Base-by-base conservation (phyloP, 1,140 invertebrate genomes). In the Atta texana region DNA sequence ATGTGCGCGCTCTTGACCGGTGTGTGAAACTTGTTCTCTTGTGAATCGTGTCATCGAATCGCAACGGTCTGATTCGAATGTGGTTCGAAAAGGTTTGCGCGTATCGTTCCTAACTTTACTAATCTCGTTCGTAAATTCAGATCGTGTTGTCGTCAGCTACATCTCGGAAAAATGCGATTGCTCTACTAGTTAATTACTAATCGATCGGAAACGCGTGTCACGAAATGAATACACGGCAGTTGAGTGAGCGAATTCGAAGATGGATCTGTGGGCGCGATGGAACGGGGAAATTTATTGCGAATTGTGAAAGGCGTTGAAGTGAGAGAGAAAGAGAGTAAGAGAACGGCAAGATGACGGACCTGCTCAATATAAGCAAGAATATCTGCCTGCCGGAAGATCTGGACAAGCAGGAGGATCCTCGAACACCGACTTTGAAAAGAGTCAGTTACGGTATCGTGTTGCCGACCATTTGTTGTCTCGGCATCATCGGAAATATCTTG, bases 401-500 rank as follows among this genome's bases (percentile, higher is more conserved):
- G 68, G 92, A 93, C 31, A 82, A 87, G 3, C 66, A 92, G 24
- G 96, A 97, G 90, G 96, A 97, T 93, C 96, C 96, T 4, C 94
- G 96, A 72, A 97, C 96, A 8, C 95, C 96, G 84, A 92, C 95
- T 18, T 90, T 97, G 63, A 96, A 97, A 89, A 96, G 96, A 90
- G 96, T 97, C 87, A 97, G 97, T 81, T 98, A 98, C 87, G 97
- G 97, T 3, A 95, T 97, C 39, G 94, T 97, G 12, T 91, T 97
- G 75, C 97, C 97, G 53, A 95, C 96, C 51, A 97, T 98, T 87
- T 97, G 97, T 92, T 95, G 96, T 39, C 93, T 97, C 21, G 97
- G 97, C 59, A 97, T 98, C 90, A 94, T 97, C 24, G 97, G 97
- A 18, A 97, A 98, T 90, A 95, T 97, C 49, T 96, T 97, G 86